Percentiles rank a stretch among this genome's conserved stretches.
Evolutionary conservation across 2,797 vertebrate genomes (phyloP).

Genomic region (Paguma larvata): DNA sequence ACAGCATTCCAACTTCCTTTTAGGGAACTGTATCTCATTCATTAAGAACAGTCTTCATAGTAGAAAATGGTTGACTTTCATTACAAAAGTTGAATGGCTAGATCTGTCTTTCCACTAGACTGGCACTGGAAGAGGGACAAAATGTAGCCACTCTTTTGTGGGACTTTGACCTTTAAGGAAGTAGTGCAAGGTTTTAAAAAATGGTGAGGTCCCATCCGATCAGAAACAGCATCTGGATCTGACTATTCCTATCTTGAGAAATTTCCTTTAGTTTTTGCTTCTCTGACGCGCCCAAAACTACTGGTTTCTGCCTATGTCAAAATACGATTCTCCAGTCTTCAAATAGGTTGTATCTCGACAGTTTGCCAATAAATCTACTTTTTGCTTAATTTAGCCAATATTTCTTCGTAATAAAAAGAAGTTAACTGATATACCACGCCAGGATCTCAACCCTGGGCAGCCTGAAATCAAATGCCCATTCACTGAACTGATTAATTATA

Average conservation of each 20-base stretch:
- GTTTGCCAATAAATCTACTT: background rate
- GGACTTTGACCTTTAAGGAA: background rate
- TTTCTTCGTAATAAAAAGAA: background rate
- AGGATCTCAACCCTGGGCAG: background rate
- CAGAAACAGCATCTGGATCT: background rate
- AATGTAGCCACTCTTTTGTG: background rate
- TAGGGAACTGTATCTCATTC: background rate
- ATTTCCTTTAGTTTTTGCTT: background rate
- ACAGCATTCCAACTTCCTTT: background rate
- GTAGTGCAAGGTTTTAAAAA: background rate
- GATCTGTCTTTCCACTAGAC: background rate
- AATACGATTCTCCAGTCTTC: background rate
- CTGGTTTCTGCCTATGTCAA: background rate
- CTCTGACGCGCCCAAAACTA: background rate
- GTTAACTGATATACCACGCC: background rate
- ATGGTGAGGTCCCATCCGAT: background rate
- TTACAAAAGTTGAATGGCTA: background rate
- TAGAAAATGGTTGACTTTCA: background rate
- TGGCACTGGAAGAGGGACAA: background rate
- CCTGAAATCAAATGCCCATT: background rate
- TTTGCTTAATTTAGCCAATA: background rate
- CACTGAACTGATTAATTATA: background rate
- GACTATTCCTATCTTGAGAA: background rate
- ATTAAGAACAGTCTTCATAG: constrained; percentile 2
- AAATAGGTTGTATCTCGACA: background rate